Evolutionary conservation across 2,113 vertebrate genomes (phyloP).

Genomic region (Hylia prasina): DNA sequence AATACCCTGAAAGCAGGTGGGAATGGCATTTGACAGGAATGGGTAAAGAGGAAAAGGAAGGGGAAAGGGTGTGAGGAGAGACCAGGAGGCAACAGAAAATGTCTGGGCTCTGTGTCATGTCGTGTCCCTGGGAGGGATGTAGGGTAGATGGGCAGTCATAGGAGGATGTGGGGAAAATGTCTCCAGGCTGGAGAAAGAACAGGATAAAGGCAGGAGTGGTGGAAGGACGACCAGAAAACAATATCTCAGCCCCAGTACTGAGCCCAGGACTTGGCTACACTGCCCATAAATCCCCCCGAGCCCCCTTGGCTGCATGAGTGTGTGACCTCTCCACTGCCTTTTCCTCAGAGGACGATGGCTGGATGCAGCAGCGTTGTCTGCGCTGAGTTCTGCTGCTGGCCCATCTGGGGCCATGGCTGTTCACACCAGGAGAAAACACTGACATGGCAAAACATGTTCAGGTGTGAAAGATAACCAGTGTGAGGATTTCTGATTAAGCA

Average conservation of each 20-base stretch:
- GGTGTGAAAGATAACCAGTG: background rate
- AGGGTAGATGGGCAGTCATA: background rate
- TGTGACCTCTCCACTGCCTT: fast-evolving
- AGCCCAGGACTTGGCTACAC: background rate
- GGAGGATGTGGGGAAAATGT: background rate
- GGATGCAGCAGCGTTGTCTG: too few species aligned
- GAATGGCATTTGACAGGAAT: background rate
- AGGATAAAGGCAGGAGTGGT: background rate
- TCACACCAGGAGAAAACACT: background rate
- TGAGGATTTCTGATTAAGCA: background rate
- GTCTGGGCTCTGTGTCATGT: background rate
- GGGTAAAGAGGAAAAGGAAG: background rate
- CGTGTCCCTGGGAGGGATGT: background rate
- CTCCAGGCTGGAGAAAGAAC: background rate
- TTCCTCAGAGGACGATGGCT: fast-evolving
- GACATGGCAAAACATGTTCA: background rate
- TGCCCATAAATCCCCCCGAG: background rate
- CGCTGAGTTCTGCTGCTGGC: background rate
- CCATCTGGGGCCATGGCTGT: background rate
- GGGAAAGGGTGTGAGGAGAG: background rate
- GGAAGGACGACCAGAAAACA: fast-evolving
- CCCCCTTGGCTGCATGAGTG: fast-evolving
- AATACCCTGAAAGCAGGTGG: background rate
- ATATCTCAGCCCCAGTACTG: background rate
- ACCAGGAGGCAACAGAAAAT: background rate